Percentiles rank a stretch among this genome's conserved stretches.
phyloP scores from a whole-genome alignment of 2,797 vertebrate genomes.

The Dipus sagitta region DNA sequence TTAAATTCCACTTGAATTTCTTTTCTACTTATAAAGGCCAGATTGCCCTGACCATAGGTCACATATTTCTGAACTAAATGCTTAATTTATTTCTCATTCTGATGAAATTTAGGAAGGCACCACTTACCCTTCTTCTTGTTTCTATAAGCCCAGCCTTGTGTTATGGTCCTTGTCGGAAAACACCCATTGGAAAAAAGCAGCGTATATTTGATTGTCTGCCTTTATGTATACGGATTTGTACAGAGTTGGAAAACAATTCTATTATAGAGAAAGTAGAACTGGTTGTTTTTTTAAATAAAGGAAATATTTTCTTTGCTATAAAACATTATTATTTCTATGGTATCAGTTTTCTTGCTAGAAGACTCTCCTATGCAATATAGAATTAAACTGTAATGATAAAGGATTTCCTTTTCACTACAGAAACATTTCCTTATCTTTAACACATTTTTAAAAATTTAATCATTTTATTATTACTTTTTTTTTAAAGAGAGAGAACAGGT shows the following conservation, averaged over 20 bases:
- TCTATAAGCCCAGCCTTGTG: background rate
- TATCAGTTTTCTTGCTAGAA: background rate
- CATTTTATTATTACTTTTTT: too few relatives aligned
- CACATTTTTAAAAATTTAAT: background rate
- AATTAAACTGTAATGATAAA: background rate
- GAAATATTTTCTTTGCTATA: background rate
- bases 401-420: background rate
- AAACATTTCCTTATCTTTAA: background rate
- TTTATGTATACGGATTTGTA: background rate
- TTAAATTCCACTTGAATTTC: background rate
- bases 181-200: constrained; percentile 6
- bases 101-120: background rate
- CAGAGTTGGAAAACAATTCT: background rate
- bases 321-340: background rate
- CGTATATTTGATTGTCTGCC: background rate
- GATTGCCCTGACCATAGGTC: background rate
- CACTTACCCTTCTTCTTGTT: background rate
- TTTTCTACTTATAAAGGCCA: background rate
- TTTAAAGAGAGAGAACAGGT: too few relatives aligned
- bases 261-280: background rate
- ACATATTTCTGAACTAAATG: background rate
- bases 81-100: constrained; percentile 15
- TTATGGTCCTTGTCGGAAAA: background rate
- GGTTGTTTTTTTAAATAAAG: background rate
- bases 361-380: background rate